Conservation (phyloP, 1,140 invertebrate species). For the Lordiphosa collinella region DNA sequence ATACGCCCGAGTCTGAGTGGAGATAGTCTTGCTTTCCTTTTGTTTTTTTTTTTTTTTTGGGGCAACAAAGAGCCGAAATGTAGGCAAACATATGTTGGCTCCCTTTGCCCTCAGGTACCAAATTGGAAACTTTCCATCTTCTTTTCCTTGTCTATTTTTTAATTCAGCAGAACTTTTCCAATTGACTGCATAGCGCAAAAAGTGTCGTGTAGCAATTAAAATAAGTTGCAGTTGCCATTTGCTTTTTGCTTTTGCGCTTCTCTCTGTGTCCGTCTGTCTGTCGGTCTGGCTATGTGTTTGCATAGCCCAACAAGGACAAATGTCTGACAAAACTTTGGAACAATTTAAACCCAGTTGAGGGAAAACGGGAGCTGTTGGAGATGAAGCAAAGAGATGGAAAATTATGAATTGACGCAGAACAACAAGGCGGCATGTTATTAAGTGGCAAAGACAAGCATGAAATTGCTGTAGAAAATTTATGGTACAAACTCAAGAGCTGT, state of each 20-base stretch:
- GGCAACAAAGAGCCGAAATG: conserved; percentile 9
- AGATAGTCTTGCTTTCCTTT: not conserved
- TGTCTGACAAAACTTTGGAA: conserved; percentile 37
- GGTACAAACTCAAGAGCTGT: conserved; percentile 10
- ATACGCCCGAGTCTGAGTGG: too few relatives aligned
- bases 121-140: not conserved
- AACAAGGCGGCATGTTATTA: conserved; percentile 46
- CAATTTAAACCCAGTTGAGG: conserved; percentile 6
- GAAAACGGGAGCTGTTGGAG: not conserved
- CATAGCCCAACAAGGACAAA: conserved; percentile 37
- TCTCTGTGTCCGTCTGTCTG: conserved; percentile 1
- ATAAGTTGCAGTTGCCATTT: conserved; percentile 69
- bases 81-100: conserved; percentile 53
- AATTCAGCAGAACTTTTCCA: conserved; percentile 68
- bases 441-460: conserved; percentile 36
- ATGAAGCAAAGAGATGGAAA: conserved; percentile 11
- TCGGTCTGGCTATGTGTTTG: conserved; percentile 36
- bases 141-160: conserved; percentile 33
- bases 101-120: conserved; percentile 8
- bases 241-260: conserved; percentile 32
- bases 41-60: conserved; percentile 1
- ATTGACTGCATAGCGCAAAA: conserved; percentile 65
- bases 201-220: conserved; percentile 70
- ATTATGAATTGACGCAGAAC: conserved; percentile 45
- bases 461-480: conserved; percentile 7